These are phyloP conservation scores for Riptortus pedestris DNA, from an alignment of 1,140 invertebrate species.

Conservation along the genomic window DNA sequence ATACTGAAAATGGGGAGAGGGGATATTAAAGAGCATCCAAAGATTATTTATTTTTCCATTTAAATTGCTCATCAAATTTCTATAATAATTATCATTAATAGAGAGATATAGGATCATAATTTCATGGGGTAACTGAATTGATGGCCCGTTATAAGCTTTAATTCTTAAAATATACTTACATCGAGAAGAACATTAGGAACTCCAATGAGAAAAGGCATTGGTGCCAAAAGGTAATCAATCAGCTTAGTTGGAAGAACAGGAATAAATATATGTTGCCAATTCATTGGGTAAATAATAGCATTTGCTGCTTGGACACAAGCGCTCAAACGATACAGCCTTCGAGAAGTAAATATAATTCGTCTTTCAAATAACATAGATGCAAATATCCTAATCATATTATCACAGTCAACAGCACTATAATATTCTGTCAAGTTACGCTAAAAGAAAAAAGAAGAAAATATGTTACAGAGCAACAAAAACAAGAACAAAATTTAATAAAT, in stretches of 20 bases:
- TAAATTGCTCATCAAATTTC: too few species aligned
- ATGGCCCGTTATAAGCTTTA: too few species aligned
- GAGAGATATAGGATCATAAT: too few species aligned
- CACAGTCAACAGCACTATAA: slow-evolving; percentile 82
- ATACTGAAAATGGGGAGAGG: too few species aligned
- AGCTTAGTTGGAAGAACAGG: slow-evolving; percentile 74
- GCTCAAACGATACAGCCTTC: slow-evolving; percentile 71
- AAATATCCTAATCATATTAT: slow-evolving; percentile 89
- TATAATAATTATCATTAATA: too few species aligned
- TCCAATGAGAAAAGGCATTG: slow-evolving; percentile 92
- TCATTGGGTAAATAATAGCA: slow-evolving; percentile 89
- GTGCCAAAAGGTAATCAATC: slow-evolving; percentile 81
- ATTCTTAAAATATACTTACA: slow-evolving; percentile 46
- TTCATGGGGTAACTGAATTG: too few species aligned
- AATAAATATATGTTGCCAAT: slow-evolving; percentile 96
- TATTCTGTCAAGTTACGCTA: slow-evolving; percentile 92
- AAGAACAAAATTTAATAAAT: slow-evolving; percentile 30
- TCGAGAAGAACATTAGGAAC: slow-evolving; percentile 72
- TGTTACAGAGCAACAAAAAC: slow-evolving; percentile 29
- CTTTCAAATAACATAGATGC: slow-evolving; percentile 88
- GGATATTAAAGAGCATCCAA: too few species aligned
- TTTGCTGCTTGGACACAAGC: slow-evolving; percentile 90
- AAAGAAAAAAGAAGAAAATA: slow-evolving; percentile 36
- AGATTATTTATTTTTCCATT: too few species aligned
- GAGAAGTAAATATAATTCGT: slow-evolving; percentile 80